A percentile compares a stretch with the other conserved stretches of the same genome.
phyloP scores from a whole-genome alignment of 2,797 vertebrate species.

The Gymnocypris eckloni region DNA sequence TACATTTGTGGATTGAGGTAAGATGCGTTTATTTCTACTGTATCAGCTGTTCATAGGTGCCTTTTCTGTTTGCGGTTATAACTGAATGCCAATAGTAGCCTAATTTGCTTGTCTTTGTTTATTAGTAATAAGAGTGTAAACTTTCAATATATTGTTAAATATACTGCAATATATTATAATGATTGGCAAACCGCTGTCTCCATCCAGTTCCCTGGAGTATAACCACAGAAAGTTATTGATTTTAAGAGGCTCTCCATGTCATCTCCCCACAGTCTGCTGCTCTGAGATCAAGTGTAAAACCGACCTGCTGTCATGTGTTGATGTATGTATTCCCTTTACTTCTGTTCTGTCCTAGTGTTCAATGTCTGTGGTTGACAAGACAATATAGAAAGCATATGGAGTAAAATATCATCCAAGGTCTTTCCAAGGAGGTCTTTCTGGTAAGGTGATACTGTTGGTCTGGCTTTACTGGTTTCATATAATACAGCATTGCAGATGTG shows the following conservation, averaged over 20 bases:
- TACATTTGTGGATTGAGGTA: slow-evolving; percentile 3
- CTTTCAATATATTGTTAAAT: not conserved
- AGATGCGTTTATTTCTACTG: not conserved
- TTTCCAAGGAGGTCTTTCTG: not conserved
- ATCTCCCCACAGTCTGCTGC: slow-evolving; percentile 51
- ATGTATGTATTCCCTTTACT: slow-evolving; percentile 45
- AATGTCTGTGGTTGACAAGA: slow-evolving; percentile 7
- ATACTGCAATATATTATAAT: slow-evolving; percentile 6
- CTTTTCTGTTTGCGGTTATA: not conserved
- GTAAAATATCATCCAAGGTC: slow-evolving; percentile 5
- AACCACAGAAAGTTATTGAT: slow-evolving; percentile 61
- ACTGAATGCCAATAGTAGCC: not conserved
- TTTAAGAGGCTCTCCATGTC: slow-evolving; percentile 56
- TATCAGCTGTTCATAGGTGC: not conserved
- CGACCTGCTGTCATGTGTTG: slow-evolving; percentile 57
- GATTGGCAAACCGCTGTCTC: slow-evolving; percentile 32
- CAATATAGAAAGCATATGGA: slow-evolving; percentile 1
- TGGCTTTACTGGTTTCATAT: not conserved
- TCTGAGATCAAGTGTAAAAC: slow-evolving; percentile 62
- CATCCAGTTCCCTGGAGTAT: slow-evolving; percentile 36
- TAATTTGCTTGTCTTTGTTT: not conserved
- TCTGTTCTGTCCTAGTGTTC: slow-evolving; percentile 35
- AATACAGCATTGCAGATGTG: slow-evolving; percentile 47
- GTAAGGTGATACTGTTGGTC: not conserved
- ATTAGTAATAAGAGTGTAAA: not conserved